A percentile compares a stretch with the other conserved stretches of the same genome.
Conservation (phyloP, 2,797 vertebrate genomes). For the Knipowitschia caucasica region DNA sequence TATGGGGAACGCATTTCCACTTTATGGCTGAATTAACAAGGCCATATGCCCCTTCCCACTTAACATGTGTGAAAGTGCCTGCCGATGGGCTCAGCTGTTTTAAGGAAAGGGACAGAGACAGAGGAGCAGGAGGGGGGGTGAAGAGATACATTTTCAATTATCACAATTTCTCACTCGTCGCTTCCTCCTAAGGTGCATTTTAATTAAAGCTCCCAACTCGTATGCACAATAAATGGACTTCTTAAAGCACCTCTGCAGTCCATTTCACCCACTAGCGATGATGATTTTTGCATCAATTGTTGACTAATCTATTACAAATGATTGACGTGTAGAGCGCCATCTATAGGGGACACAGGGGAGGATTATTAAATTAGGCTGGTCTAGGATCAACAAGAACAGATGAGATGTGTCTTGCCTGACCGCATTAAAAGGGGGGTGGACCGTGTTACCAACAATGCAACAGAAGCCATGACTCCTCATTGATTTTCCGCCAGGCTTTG, state of each 20-base stretch:
- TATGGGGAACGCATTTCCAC: conserved; percentile 68
- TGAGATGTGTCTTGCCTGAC: conserved; percentile 34
- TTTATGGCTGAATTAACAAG: conserved; percentile 79
- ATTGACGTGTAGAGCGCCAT: conserved; percentile 30
- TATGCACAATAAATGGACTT: conserved; percentile 57
- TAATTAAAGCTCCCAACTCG: conserved; percentile 65
- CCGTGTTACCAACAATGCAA: conserved; percentile 39
- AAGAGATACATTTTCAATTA: conserved; percentile 72
- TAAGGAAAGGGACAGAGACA: conserved; percentile 50
- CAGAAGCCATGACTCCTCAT: conserved; percentile 49
- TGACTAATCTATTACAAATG: conserved; percentile 48
- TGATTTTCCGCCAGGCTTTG: conserved; percentile 56
- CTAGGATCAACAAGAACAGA: conserved; percentile 29
- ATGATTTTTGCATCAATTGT: conserved; percentile 47
- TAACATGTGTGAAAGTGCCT: conserved; percentile 72
- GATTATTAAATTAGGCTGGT: conserved; percentile 41
- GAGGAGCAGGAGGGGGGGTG: conserved; percentile 36
- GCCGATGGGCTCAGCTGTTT: conserved; percentile 74
- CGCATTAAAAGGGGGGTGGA: conserved; percentile 27
- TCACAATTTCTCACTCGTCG: conserved; percentile 68
- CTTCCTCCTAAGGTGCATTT: conserved; percentile 62
- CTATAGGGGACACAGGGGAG: conserved; percentile 38
- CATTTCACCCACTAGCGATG: conserved; percentile 52
- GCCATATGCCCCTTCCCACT: conserved; percentile 70
- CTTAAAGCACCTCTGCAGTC: conserved; percentile 42